Conservation (phyloP, 2,797 vertebrate species). For the Simalia tracyae region DNA sequence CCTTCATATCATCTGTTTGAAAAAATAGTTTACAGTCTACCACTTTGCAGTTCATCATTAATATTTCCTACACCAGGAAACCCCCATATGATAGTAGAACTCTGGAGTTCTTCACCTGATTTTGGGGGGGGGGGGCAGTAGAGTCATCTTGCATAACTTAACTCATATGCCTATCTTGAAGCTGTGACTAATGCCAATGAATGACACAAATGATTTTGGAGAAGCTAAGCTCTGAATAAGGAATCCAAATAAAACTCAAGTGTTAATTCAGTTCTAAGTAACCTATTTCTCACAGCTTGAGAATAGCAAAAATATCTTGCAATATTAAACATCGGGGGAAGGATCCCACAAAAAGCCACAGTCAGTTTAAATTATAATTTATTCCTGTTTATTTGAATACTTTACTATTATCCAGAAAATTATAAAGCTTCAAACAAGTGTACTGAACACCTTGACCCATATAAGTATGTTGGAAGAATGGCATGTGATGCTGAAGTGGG, state of each 20-base stretch:
- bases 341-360: neutral
- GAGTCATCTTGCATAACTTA: constrained; percentile 3
- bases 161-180: constrained; percentile 7
- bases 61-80: neutral
- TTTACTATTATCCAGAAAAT: neutral
- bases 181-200: constrained; percentile 8
- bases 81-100: neutral
- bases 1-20: neutral
- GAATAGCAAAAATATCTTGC: neutral
- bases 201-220: neutral
- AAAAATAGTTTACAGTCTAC: neutral
- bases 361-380: neutral
- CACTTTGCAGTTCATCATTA: neutral
- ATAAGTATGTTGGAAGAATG: neutral
- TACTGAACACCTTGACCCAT: neutral
- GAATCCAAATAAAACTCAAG: constrained; percentile 14
- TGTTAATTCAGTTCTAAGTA: constrained; percentile 1
- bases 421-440: neutral
- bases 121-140: neutral
- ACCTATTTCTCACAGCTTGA: neutral
- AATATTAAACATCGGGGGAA: neutral
- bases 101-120: neutral
- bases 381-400: neutral
- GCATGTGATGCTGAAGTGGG: neutral
- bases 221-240: constrained; percentile 16